phyloP scores from a whole-genome alignment of 2,113 vertebrate genomes.

The Orycteropus afer region DNA sequence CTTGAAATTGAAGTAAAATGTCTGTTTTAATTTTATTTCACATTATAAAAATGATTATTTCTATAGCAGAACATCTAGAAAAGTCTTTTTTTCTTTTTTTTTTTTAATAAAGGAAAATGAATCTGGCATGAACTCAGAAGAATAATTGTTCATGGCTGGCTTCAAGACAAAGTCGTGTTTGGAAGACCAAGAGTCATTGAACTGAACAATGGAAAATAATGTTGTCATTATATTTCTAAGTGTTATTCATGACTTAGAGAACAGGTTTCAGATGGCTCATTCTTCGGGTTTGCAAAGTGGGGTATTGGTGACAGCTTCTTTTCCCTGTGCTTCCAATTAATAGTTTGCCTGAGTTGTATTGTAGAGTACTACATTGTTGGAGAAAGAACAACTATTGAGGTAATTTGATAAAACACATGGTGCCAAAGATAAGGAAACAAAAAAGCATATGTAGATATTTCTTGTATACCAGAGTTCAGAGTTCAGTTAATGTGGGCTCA shows the following conservation, averaged over 20 bases:
- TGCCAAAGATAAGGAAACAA: not conserved
- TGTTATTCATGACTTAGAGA: not conserved
- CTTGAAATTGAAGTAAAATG: too few species aligned
- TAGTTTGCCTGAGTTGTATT: not conserved
- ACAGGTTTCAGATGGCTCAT: not conserved
- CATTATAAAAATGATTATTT: not conserved
- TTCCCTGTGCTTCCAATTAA: not conserved
- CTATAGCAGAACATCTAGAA: conserved; percentile 36
- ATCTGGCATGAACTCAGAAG: not conserved
- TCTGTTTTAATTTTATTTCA: too few species aligned
- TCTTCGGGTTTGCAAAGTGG: not conserved
- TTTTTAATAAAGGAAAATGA: not conserved
- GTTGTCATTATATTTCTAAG: not conserved
- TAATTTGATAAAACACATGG: not conserved
- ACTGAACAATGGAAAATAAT: not conserved
- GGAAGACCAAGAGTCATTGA: not conserved
- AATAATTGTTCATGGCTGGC: not conserved
- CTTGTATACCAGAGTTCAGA: not conserved
- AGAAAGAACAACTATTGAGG: not conserved
- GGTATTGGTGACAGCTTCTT: not conserved
- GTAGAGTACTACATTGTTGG: not conserved
- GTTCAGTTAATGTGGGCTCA: not conserved
- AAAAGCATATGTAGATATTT: not conserved
- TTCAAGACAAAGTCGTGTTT: not conserved
- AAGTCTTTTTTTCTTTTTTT: not conserved